Conservation (phyloP, 2,797 vertebrate genomes). For the Tenualosa ilisha region DNA sequence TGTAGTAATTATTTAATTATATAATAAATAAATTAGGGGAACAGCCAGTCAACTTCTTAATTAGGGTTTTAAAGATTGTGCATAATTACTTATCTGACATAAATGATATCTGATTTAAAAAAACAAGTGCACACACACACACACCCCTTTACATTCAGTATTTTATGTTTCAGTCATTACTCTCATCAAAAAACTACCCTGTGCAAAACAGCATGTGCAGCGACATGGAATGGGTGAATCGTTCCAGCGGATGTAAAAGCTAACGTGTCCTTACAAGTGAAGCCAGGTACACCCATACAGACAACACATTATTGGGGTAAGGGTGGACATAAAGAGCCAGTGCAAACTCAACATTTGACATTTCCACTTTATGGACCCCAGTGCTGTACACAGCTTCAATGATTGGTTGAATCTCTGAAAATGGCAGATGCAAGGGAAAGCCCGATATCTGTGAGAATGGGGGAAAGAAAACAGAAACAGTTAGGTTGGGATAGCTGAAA, state of each 20-base stretch:
- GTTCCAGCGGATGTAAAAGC: not conserved
- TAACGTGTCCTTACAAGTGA: slow-evolving; percentile 81
- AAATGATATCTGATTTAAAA: too few relatives aligned
- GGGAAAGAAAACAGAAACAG: slow-evolving; percentile 26
- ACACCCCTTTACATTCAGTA: not conserved
- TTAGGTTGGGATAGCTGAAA: not conserved
- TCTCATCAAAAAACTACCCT: not conserved
- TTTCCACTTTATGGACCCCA: slow-evolving; percentile 85
- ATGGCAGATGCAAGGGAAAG: slow-evolving; percentile 91
- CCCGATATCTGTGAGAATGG: slow-evolving; percentile 82
- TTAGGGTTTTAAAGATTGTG: not conserved
- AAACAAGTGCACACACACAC: not conserved
- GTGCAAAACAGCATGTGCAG: not conserved
- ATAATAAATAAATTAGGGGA: not conserved
- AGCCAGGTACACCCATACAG: slow-evolving; percentile 95
- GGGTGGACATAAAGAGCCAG: slow-evolving; percentile 91
- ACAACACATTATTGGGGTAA: slow-evolving; percentile 89
- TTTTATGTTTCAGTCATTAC: not conserved
- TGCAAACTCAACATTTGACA: slow-evolving; percentile 88
- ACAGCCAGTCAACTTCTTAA: not conserved
- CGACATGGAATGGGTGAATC: not conserved
- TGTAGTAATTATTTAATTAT: not conserved
- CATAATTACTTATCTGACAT: too few relatives aligned
- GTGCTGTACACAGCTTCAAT: slow-evolving; percentile 92
- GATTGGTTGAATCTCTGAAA: slow-evolving; percentile 87